These are phyloP conservation scores for Dynastes maya DNA, from an alignment of 2,888 invertebrate species.

Conservation along the genomic window DNA sequence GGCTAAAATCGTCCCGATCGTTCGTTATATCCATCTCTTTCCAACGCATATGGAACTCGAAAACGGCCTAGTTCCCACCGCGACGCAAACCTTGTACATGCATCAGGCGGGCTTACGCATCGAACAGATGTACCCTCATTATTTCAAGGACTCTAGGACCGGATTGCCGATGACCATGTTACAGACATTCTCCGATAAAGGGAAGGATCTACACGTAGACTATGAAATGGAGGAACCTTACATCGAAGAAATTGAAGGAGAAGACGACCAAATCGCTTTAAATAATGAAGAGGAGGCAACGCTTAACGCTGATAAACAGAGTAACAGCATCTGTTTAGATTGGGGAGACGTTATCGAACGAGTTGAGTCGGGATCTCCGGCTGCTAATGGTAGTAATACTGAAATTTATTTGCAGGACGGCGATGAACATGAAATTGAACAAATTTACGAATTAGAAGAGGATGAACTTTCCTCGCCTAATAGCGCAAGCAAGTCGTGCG, in stretches of 20 bases:
- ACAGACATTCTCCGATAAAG: not conserved
- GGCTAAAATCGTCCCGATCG: conserved; percentile 53
- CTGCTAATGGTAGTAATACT: not conserved
- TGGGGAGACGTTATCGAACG: conserved; percentile 26
- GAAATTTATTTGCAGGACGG: conserved; percentile 8
- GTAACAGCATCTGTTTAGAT: not conserved
- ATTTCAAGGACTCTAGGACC: conserved; percentile 52
- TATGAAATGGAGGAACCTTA: conserved; percentile 12
- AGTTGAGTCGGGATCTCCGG: not conserved
- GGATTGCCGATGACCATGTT: not conserved
- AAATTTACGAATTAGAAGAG: too few relatives aligned
- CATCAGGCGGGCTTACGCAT: conserved; percentile 50
- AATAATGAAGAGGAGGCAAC: not conserved
- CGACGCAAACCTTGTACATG: conserved; percentile 59
- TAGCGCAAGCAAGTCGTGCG: not conserved
- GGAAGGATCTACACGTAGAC: conserved; percentile 7
- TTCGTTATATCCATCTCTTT: conserved; percentile 71
- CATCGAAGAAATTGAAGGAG: conserved; percentile 6
- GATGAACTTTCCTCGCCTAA: not conserved
- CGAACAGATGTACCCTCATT: conserved; percentile 57
- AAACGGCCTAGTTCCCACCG: conserved; percentile 66
- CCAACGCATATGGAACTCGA: conserved; percentile 74
- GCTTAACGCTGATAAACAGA: not conserved
- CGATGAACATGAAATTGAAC: not conserved
- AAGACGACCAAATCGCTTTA: not conserved